Evolutionary conservation across 2,797 vertebrate genomes (phyloP).

Genomic region (Staurois parvus): DNA sequence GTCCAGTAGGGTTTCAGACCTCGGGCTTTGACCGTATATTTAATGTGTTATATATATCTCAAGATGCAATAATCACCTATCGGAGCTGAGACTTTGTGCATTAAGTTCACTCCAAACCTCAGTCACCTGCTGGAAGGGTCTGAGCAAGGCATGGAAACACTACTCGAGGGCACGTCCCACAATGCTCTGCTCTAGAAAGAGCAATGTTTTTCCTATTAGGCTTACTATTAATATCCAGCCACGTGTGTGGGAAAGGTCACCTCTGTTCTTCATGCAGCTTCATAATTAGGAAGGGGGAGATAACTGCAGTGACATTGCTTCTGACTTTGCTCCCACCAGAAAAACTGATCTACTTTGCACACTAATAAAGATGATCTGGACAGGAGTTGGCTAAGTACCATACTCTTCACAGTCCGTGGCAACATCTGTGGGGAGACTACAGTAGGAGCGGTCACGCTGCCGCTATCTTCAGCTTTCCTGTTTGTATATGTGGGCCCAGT

Average conservation of each 20-base stretch:
- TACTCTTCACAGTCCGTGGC: neutral
- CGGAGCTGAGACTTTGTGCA: too few species aligned
- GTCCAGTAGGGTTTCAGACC: too few species aligned
- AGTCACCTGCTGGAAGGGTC: slow-evolving; percentile 19
- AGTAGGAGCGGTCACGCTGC: too few species aligned
- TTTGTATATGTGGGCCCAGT: slow-evolving; percentile 13
- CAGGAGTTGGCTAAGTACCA: neutral
- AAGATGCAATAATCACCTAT: too few species aligned
- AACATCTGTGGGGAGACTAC: slow-evolving; percentile 8
- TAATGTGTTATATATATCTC: too few species aligned
- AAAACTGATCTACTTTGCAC: neutral
- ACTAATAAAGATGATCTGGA: neutral
- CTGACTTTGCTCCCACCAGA: neutral
- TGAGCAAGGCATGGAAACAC: neutral
- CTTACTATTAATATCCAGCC: slow-evolving; percentile 58
- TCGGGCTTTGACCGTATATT: too few species aligned
- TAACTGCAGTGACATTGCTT: neutral
- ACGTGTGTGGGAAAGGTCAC: slow-evolving; percentile 56
- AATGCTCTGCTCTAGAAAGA: slow-evolving; percentile 7
- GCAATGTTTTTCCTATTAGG: slow-evolving; percentile 45
- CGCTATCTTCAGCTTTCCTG: neutral
- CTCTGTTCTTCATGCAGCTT: slow-evolving; percentile 41
- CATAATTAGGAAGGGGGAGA: slow-evolving; percentile 22
- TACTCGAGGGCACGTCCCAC: slow-evolving; percentile 14
- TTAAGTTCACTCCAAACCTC: too few species aligned